Base-by-base conservation (phyloP, 1,140 invertebrate species). In the Drosophila auraria region DNA sequence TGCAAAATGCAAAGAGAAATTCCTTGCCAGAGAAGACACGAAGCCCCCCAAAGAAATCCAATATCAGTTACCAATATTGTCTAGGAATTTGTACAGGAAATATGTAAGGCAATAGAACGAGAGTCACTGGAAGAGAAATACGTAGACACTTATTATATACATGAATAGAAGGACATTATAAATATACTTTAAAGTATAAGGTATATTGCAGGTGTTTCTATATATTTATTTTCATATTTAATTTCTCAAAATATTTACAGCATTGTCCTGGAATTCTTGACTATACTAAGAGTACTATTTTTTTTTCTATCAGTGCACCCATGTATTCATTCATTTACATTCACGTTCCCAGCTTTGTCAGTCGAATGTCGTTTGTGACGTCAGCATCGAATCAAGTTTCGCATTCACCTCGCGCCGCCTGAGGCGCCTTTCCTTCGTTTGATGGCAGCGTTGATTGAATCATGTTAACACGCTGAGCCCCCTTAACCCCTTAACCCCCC, bases 321-420 rank as follows among this genome's bases (percentile, higher is more conserved):
- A 20, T 49, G 50, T 33, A 25, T 74, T 56, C 72, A 59, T 33
- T 76, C 53, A 73, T 72, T 72, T 38, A 61, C 15, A 23, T 73
- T 68, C 62, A 27, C 25, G 38, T 38, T 68, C 5, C 23, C 50
- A 66, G 51, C 54, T 60, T 77, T 77, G 54, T 42, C 45, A 64
- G 36, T 56, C 83, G 84, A 87, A 87, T 89, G 84, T 64, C 84
- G 76, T 66, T 84, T 77, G 78, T 87, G 81, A 87, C 84, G 84
- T 90, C 81, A 90, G 64, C 56, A 45, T 33, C 23, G 51, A 60
- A 57, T 30, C 25, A 25, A 72, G 66, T 50, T 71, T 72, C 54
- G 14, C 42, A 42, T 50, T 72, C 68, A 73, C 45, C 69, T 60
- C 66, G 73, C 71, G 45, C 17, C 20, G 45, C 70, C 54, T 8